Base-by-base conservation (phyloP, 2,888 invertebrate genomes). In the Drosophila anomalipes region DNA sequence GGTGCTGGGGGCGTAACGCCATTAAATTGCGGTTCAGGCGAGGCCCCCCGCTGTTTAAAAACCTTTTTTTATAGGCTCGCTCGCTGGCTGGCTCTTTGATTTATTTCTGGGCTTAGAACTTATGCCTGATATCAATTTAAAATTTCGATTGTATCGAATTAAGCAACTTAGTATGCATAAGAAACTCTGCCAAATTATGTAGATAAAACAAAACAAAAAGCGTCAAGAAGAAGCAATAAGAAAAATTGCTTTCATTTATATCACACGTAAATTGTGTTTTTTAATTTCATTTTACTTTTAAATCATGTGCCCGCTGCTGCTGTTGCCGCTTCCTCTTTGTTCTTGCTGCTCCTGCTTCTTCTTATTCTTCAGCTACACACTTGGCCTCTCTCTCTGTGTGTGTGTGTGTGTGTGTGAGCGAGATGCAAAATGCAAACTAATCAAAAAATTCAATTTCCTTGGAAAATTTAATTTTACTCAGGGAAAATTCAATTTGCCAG, bases 341-440 rank as follows among this genome's bases (percentile, higher is more conserved):
- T 71, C 70, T 77, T 75, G 75, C 67, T 79, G 22, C 32, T 53
- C 22, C 44, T 52, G n/a, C 47, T 65, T 28, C 64, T 65, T 37
- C 61, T 67, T 41, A 37, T 59, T 60, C 52, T 60, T 51, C 35
- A 44, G 16, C 19, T 49, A 33, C 44, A 41, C 22, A 35, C 51
- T 56, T 52, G 32, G 47, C 28, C 49, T 9, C 39, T 51, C 53
- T 60, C 39, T 53, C 35, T 59, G 52, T 64, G 32, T 61, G 39
- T 67, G 41, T 72, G 64, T 79, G 72, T 73, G 73, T 80, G 77
- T 78, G 79, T 78, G 70, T 74, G 73, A 83, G 86, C 63, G 85
- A 83, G 86, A 91, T 90, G 91, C 89, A 91, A 91, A 91, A 91
- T 91, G 89, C 92, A 91, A 91, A 91, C 92, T 92, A 91, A 92